phyloP scores from a whole-genome alignment of 2,888 invertebrate species.

The Limnephilus lunatus region DNA sequence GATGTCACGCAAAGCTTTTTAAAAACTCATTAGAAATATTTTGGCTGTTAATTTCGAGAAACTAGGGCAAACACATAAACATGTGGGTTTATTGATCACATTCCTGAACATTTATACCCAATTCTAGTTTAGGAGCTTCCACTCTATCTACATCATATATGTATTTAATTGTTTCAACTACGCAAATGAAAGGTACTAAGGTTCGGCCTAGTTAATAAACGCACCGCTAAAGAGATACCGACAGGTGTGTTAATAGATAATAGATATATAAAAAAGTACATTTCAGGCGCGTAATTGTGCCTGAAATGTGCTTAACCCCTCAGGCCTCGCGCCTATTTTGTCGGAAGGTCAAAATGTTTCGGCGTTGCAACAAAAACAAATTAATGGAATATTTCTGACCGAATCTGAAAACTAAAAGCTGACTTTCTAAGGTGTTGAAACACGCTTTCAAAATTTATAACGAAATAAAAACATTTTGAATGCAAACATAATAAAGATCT shows the following conservation, averaged over 20 bases:
- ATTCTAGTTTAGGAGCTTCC: not conserved
- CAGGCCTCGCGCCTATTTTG: too few relatives aligned
- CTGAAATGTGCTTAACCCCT: too few relatives aligned
- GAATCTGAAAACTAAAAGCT: too few relatives aligned
- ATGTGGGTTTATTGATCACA: not conserved
- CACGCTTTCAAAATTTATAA: too few relatives aligned
- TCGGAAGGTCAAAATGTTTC: too few relatives aligned
- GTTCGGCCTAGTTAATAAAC: not conserved
- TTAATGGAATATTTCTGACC: too few relatives aligned
- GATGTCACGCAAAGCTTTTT: not conserved
- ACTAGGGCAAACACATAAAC: not conserved
- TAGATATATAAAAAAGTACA: too few relatives aligned
- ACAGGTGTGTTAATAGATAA: not conserved
- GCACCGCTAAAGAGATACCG: not conserved
- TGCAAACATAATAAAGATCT: too few relatives aligned
- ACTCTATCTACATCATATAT: not conserved
- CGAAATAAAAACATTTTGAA: too few relatives aligned
- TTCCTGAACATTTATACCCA: not conserved
- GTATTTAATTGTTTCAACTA: not conserved
- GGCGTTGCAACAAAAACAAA: too few relatives aligned
- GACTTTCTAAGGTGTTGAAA: too few relatives aligned
- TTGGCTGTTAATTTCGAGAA: not conserved
- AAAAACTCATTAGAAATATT: not conserved
- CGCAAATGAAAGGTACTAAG: not conserved
- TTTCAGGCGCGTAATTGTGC: too few relatives aligned